Evolutionary conservation across 2,113 vertebrate genomes (phyloP).

Genomic region (Echinops telfairi): DNA sequence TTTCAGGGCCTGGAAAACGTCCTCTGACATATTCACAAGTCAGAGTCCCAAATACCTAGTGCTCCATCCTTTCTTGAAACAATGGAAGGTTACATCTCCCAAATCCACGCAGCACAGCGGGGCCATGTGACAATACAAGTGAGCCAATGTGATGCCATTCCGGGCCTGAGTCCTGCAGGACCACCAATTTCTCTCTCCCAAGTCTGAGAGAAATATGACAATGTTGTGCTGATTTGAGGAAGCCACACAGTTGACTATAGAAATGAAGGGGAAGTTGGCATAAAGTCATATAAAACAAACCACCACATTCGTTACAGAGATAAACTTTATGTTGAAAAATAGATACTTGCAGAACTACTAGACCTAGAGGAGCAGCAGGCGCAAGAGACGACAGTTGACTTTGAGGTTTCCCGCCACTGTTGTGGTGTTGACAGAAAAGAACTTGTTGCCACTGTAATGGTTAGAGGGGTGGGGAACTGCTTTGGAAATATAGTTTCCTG

Average conservation of each 20-base stretch:
- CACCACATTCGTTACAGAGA: not conserved
- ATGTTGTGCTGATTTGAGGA: not conserved
- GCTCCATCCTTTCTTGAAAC: not conserved
- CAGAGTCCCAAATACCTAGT: not conserved
- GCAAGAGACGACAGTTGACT: not conserved
- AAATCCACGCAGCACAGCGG: not conserved
- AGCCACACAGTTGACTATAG: not conserved
- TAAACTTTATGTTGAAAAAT: not conserved
- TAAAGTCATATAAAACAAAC: not conserved
- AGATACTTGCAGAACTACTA: not conserved
- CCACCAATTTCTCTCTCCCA: not conserved
- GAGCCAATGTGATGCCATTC: not conserved
- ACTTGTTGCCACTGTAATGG: not conserved
- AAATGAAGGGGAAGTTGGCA: not conserved
- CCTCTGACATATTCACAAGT: not conserved
- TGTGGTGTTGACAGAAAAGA: not conserved
- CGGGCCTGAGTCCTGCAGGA: not conserved
- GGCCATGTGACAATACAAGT: not conserved
- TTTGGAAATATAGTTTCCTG: not conserved
- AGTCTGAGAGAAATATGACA: not conserved
- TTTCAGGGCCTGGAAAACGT: not conserved
- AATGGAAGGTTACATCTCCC: not conserved
- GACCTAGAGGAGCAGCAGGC: not conserved
- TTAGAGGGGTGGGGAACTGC: not conserved
- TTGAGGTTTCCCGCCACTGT: not conserved